Base-by-base conservation (phyloP, 2,113 vertebrate genomes). In the Tupaia tana region DNA sequence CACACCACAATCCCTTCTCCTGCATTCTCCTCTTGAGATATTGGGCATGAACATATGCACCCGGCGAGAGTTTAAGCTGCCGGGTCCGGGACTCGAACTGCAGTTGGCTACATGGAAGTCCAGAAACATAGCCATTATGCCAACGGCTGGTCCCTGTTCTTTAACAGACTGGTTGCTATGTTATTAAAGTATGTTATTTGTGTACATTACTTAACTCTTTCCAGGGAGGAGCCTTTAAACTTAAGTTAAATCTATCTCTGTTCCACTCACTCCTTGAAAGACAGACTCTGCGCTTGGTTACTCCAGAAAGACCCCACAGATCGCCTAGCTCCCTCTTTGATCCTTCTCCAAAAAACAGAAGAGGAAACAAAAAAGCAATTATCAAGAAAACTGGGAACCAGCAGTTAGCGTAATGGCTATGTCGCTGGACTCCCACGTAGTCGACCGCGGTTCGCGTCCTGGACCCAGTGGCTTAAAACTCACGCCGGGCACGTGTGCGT, bases 291-390 rank as follows among this genome's bases (percentile, higher is more conserved):
- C 66, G 15, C 29, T 82, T 82, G 29, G n/a, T 75, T 89, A 12
- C 24, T 89, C 74, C 67, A 78, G 78, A 77, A 95, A 91, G 61
- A 7, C 24, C 61, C 29, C 22, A 94, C n/a, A 66, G 63, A 84
- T 81, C 19, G 73, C 27, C n/a, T 61, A 69, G 29, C 4, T 86
- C 10, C 63, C 24, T n/a, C 16, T 64, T 29, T 11, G 34, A 2
- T 9, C 7, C 16, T 74, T 66, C 20, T 34, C 12, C 1, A 25
- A 25, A 90, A 94, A 73, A 85, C 14, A 58, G 59, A 6, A 20
- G n/a, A 27, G 29, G 11, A 52, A 43, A 82, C 18, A 74, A 71
- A 81, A 64, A 27, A 19, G 59, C 18, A 66, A 16, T 63, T 91
- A 61, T 82, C 59, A 87, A 73, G 73, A 88, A 73, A 95, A 81